Conservation (phyloP, 2,113 vertebrate genomes). For the Cinclus cinclus region DNA sequence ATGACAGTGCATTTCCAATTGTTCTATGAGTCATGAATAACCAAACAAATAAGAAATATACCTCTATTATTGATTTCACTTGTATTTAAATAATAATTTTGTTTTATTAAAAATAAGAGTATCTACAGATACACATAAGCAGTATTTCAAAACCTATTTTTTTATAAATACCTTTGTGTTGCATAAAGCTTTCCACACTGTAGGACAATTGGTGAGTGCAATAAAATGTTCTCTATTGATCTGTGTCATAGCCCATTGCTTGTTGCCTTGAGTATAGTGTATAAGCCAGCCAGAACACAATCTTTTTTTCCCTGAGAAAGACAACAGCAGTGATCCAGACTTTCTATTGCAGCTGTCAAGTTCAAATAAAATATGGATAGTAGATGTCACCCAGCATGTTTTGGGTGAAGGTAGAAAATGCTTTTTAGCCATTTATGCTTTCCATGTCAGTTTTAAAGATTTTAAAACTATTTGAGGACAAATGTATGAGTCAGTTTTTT, state of each 20-base stretch:
- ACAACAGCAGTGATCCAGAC: not conserved
- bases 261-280: not conserved
- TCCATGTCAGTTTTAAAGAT: not conserved
- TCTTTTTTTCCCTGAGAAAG: not conserved
- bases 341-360: not conserved
- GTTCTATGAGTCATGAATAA: not conserved
- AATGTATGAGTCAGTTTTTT: not conserved
- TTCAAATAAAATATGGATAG: not conserved
- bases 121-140: not conserved
- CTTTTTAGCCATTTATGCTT: not conserved
- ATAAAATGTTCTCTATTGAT: not conserved
- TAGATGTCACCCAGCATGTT: not conserved
- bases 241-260: not conserved
- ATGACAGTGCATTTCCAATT: not conserved
- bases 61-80: not conserved
- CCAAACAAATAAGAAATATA: not conserved
- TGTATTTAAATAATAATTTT: not conserved
- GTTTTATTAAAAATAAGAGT: not conserved
- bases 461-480: not conserved
- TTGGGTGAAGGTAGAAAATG: not conserved
- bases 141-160: not conserved
- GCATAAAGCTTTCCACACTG: not conserved
- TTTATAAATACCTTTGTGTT: not conserved
- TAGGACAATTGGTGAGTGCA: not conserved
- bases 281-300: not conserved